A percentile compares a stretch with the other conserved stretches of the same genome.
These are phyloP conservation scores for Sericinus montela DNA, from an alignment of 2,888 invertebrate species.

Conservation along the genomic window DNA sequence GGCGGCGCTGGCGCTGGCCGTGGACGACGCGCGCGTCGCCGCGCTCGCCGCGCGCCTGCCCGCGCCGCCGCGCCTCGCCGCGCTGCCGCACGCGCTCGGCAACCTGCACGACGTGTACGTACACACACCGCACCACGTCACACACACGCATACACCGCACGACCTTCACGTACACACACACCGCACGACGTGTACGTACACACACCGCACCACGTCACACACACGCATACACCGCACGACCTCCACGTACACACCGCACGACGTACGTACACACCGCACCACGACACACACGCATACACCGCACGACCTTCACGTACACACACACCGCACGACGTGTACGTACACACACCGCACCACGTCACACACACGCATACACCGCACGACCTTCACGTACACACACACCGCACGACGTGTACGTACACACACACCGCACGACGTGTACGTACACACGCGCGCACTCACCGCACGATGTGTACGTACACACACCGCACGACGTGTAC, in stretches of 20 bases:
- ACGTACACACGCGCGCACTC: no score
- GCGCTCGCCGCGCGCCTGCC: slow-evolving; percentile 40
- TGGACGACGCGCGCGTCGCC: slow-evolving; percentile 49
- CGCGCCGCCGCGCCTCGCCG: slow-evolving; percentile 36
- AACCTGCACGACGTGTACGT: slow-evolving; percentile 33
- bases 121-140: slow-evolving; percentile 15
- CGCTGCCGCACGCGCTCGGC: slow-evolving; percentile 23
- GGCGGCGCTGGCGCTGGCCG: slow-evolving; percentile 50
- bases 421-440: no score
- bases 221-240: slow-evolving; percentile 16
- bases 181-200: slow-evolving; percentile 25
- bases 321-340: no score
- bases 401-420: no score
- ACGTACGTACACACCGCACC: slow-evolving; percentile 16
- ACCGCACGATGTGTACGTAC: no score
- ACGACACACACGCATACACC: slow-evolving; percentile 17
- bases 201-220: slow-evolving; percentile 17
- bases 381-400: no score
- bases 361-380: no score
- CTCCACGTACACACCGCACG: no score
- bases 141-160: slow-evolving; percentile 18
- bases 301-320: no score
- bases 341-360: no score
- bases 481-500: slow-evolving; percentile 33
- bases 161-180: no score